Percentiles rank a stretch among this genome's conserved stretches.
These are phyloP conservation scores for Keiferia lycopersicella DNA, from an alignment of 2,888 invertebrate genomes.

Conservation along the genomic window DNA sequence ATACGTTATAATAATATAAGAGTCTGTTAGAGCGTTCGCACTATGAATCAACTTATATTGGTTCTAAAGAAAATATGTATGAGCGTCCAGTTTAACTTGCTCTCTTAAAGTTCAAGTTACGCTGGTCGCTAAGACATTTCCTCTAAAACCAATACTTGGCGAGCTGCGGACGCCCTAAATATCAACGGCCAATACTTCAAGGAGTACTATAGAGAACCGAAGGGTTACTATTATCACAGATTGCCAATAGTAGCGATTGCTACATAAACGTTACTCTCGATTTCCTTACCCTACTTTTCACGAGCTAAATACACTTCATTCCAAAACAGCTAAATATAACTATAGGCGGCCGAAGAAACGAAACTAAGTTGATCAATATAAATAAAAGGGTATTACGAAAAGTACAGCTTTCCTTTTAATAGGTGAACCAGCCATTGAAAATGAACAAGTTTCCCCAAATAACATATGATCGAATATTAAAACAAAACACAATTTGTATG, in stretches of 20 bases:
- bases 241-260: slow-evolving; percentile 5
- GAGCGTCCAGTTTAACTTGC: too few species aligned
- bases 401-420: too few species aligned
- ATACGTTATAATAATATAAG: slow-evolving; percentile 47
- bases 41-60: too few species aligned
- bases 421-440: too few species aligned
- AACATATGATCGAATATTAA: too few species aligned
- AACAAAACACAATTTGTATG: too few species aligned
- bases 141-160: too few species aligned
- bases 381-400: too few species aligned
- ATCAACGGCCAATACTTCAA: slow-evolving; percentile 9
- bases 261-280: neutral
- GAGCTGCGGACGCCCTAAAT: neutral
- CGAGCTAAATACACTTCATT: slow-evolving; percentile 21
- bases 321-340: slow-evolving; percentile 47
- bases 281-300: slow-evolving; percentile 25
- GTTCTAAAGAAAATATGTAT: too few species aligned
- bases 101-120: too few species aligned
- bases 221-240: slow-evolving; percentile 17
- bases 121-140: too few species aligned
- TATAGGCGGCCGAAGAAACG: neutral
- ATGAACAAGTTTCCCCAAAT: too few species aligned
- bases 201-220: slow-evolving; percentile 14
- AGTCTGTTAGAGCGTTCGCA: neutral
- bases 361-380: neutral